Evolutionary conservation across 2,888 invertebrate genomes (phyloP).

Genomic region (Andricus quercusramuli): DNA sequence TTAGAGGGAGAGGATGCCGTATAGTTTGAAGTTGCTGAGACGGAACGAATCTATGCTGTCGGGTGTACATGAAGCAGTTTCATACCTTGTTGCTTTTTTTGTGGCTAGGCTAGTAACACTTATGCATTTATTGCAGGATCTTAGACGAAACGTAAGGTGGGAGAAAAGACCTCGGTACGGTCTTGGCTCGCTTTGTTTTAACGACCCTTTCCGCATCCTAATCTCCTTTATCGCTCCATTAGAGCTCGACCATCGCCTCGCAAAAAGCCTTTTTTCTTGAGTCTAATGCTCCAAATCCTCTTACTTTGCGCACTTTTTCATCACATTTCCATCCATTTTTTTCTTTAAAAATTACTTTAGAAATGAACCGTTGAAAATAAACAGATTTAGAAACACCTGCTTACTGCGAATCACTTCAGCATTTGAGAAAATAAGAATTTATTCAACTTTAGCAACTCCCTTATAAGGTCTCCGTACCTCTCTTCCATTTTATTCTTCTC

Average conservation of each 20-base stretch:
- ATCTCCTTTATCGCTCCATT: conserved; percentile 38
- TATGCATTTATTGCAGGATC: conserved; percentile 31
- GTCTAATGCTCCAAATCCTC: conserved; percentile 16
- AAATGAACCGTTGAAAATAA: neutral
- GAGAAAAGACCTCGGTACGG: conserved; percentile 23
- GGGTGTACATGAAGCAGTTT: conserved; percentile 2
- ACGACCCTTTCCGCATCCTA: conserved; percentile 37
- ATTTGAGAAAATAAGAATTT: neutral
- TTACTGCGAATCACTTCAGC: neutral
- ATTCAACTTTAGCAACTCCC: no score
- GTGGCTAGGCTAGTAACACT: conserved; percentile 10
- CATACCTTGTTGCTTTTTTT: conserved; percentile 23
- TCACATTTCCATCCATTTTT: neutral
- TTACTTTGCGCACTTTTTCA: neutral
- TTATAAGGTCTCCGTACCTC: no score
- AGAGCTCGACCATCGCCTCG: conserved; percentile 30
- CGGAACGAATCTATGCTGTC: no score
- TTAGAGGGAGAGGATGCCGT: no score
- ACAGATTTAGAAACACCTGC: neutral
- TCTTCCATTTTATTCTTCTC: no score
- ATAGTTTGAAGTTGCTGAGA: no score
- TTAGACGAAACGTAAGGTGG: conserved; percentile 27
- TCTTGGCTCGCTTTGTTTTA: conserved; percentile 35
- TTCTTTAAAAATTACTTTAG: neutral
- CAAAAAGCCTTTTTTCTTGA: conserved; percentile 36